Evolutionary conservation across 2,888 invertebrate genomes (phyloP).

Genomic region (Muscina levida): DNA sequence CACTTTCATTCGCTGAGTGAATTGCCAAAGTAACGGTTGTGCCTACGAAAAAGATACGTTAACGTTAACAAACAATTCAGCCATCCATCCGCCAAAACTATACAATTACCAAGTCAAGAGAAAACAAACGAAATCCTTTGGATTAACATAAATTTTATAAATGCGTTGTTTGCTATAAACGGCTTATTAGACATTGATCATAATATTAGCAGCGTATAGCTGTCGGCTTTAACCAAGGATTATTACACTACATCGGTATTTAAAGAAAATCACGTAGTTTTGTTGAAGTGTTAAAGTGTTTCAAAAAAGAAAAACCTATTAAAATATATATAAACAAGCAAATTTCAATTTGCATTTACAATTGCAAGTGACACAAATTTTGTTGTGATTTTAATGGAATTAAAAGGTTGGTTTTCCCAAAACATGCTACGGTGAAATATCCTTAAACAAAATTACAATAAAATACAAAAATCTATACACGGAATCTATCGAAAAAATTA

Average conservation of each 20-base stretch:
- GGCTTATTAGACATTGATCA: slow-evolving; percentile 26
- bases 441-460: neutral
- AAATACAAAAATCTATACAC: slow-evolving; percentile 14
- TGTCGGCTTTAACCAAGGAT: slow-evolving; percentile 24
- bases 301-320: too few relatives aligned
- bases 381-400: slow-evolving; percentile 56
- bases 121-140: slow-evolving; percentile 22
- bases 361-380: neutral
- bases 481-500: slow-evolving; percentile 6
- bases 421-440: slow-evolving; percentile 20
- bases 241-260: neutral
- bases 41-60: slow-evolving; percentile 38
- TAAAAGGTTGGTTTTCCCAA: slow-evolving; percentile 62
- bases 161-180: neutral
- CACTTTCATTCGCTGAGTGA: slow-evolving; percentile 77
- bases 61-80: too few relatives aligned
- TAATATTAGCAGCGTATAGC: slow-evolving; percentile 2
- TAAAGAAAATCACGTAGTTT: neutral
- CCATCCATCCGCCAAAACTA: slow-evolving; percentile 2
- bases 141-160: slow-evolving; percentile 34
- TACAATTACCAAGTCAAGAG: slow-evolving; percentile 10
- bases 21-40: slow-evolving; percentile 71
- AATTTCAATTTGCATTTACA: too few relatives aligned
- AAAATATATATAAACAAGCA: neutral
- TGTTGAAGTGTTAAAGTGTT: slow-evolving; percentile 5